phyloP scores from a whole-genome alignment of 2,113 vertebrate species.

The Zeus faber region DNA sequence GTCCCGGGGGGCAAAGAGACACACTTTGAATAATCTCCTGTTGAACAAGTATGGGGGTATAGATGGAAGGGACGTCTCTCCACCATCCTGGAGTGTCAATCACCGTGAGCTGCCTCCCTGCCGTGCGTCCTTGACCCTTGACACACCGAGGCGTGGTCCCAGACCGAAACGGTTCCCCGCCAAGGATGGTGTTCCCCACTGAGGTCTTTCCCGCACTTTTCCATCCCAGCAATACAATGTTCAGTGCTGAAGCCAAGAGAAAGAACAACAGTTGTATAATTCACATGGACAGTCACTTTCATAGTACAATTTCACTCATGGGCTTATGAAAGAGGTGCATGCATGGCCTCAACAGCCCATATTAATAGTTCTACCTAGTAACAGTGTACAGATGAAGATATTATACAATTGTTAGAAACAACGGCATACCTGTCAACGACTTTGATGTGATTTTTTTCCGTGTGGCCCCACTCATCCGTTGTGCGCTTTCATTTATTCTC shows the following conservation, averaged over 20 bases:
- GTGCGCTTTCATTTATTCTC: background rate
- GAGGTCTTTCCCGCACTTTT: background rate
- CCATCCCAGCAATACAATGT: background rate
- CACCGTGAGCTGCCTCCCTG: background rate
- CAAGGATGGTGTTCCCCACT: background rate
- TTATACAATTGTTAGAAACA: too few relatives aligned
- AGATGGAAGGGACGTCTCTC: background rate
- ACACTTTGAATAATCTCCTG: slow-evolving; percentile 15
- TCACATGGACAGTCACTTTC: background rate
- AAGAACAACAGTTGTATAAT: background rate
- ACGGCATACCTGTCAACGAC: too few relatives aligned
- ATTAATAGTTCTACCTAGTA: background rate
- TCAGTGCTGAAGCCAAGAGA: background rate
- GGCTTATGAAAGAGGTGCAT: too few relatives aligned
- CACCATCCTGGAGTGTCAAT: background rate
- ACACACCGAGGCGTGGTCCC: background rate
- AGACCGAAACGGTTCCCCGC: background rate
- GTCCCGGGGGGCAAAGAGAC: slow-evolving; percentile 11
- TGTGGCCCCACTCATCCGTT: background rate
- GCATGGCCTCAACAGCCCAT: too few relatives aligned
- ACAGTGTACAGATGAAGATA: background rate
- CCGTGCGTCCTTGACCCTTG: background rate
- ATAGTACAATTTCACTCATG: background rate
- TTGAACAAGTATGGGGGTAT: background rate
- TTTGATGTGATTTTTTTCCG: too few relatives aligned